A percentile compares a stretch with the other conserved stretches of the same genome.
These are phyloP conservation scores for Diorhabda carinulata DNA, from an alignment of 1,140 invertebrate species.

Conservation along the genomic window DNA sequence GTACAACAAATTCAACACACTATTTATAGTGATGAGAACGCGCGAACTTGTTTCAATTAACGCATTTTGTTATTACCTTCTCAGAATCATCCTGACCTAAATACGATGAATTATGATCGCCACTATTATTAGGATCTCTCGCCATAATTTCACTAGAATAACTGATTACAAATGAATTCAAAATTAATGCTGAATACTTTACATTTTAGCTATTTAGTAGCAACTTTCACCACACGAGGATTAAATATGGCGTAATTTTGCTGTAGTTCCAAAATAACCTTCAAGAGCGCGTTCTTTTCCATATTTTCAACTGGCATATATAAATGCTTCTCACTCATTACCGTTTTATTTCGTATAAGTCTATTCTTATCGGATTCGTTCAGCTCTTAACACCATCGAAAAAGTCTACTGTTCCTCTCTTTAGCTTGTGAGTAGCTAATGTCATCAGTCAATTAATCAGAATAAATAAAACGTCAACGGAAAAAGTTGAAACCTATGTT, in stretches of 20 bases:
- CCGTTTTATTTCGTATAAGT: too few relatives aligned
- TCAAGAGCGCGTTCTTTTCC: neutral
- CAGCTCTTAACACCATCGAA: too few relatives aligned
- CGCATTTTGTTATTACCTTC: slow-evolving; percentile 33
- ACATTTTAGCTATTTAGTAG: slow-evolving; percentile 25
- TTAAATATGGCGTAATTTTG: slow-evolving; percentile 32
- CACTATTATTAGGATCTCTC: slow-evolving; percentile 33
- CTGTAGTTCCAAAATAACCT: neutral
- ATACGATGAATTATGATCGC: slow-evolving; percentile 21
- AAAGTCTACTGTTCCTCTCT: too few relatives aligned
- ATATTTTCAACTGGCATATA: too few relatives aligned
- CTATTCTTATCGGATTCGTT: too few relatives aligned
- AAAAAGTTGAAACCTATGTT: too few relatives aligned
- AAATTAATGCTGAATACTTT: slow-evolving; percentile 29
- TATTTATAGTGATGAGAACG: slow-evolving; percentile 40
- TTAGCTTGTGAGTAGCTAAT: too few relatives aligned
- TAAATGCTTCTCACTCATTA: too few relatives aligned
- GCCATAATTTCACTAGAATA: slow-evolving; percentile 36
- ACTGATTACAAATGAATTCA: slow-evolving; percentile 22
- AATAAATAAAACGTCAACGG: too few relatives aligned
- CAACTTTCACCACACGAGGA: slow-evolving; percentile 43
- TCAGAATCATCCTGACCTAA: slow-evolving; percentile 29
- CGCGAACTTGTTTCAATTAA: slow-evolving; percentile 37
- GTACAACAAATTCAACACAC: slow-evolving; percentile 12
- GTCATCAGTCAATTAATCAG: too few relatives aligned